Conservation (phyloP, 2,113 vertebrate genomes). For the Caloenas nicobarica region DNA sequence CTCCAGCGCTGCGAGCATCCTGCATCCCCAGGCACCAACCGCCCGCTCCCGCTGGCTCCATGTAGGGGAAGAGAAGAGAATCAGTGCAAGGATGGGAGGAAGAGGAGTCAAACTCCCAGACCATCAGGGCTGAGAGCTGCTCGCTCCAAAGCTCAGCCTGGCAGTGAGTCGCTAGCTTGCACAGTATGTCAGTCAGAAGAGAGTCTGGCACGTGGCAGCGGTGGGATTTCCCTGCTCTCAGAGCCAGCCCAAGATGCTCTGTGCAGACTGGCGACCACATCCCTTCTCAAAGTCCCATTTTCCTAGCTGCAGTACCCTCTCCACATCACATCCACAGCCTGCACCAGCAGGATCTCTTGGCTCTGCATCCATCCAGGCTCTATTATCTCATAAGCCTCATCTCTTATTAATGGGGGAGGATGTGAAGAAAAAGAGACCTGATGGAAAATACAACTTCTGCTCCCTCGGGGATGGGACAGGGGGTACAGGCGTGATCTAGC, state of each 20-base stretch:
- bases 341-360: not conserved
- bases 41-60: not conserved
- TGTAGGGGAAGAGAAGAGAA: not conserved
- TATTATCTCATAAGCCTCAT: conserved; percentile 49
- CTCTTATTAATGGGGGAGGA: conserved; percentile 57
- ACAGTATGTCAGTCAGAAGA: not conserved
- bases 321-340: not conserved
- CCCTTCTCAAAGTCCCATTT: not conserved
- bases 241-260: not conserved
- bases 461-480: not conserved
- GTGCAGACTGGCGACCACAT: not conserved
- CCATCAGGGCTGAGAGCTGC: not conserved
- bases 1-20: not conserved
- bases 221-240: conserved; percentile 34
- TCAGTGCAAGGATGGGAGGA: not conserved
- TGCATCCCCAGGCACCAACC: not conserved
- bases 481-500: not conserved
- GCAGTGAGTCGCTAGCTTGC: not conserved
- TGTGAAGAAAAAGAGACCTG: not conserved
- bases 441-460: conserved; percentile 38
- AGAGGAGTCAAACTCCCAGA: not conserved
- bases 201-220: not conserved
- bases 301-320: not conserved
- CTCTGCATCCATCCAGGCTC: conserved; percentile 1
- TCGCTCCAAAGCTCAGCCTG: not conserved